Evolutionary conservation across 2,113 vertebrate species (phyloP), one percentile per base, ranked within the genome.

Genomic region (Pterocles gutturalis): DNA sequence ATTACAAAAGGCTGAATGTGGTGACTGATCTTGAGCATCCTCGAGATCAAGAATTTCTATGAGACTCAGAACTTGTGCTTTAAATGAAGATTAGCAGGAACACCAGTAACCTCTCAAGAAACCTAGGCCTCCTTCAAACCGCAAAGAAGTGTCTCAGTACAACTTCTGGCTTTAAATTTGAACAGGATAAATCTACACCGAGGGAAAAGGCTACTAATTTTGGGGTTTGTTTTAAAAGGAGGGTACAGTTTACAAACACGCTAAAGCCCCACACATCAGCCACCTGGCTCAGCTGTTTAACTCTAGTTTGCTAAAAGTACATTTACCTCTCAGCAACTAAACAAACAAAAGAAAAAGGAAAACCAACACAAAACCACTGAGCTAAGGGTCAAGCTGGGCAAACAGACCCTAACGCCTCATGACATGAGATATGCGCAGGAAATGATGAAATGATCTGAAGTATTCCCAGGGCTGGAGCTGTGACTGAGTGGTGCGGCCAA

Each of bases 341-440:
- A 22, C 28, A 65, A 41, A 17, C 5, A 34, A 20, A 45, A 45
- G 21, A 5, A 13, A 81, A 84, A 48, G 57, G 17, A 69, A 84
- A 82, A 62, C 5, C 86, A 66, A 51, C 22, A 70, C 66, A 89
- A 69, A 83, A 88, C 17, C 6, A 38, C 2, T 1, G 55, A 91
- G 43, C 13, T 31, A 17, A 75, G 45, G 29, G 53, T 60, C 49
- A 75, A 43, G 24, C 31, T 9, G 28, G 61, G 58, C 38, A 71
- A 20, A 17, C 28, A 60, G 33, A 19, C 13, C 15, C 0, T 0
- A 2, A 8, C 2, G 5, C 13, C 66, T 51, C 38, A 8, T 4
- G 19, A 34, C 49, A 5, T 1, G 5, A 62, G 67, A 22, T 0
- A 2, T 1, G 31, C 11, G 4, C 24, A 36, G 46, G 57, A 31